phyloP scores from a whole-genome alignment of 2,797 vertebrate genomes.

The Macroramphosus scolopax region DNA sequence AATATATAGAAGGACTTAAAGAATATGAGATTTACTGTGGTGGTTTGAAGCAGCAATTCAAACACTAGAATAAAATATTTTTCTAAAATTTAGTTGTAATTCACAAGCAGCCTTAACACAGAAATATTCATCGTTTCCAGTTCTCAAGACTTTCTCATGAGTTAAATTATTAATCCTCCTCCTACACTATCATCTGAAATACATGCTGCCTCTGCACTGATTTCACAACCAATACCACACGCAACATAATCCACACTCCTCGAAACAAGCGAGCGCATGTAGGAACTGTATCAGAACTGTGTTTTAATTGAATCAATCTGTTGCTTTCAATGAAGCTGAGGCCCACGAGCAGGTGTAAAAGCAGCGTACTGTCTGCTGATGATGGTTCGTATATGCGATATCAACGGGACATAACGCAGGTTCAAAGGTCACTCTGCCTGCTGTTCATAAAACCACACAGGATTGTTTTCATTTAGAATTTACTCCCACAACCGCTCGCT shows the following conservation, averaged over 20 bases:
- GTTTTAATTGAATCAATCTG: slow-evolving; percentile 11
- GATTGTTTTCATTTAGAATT: slow-evolving; percentile 65
- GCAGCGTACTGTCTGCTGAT: slow-evolving; percentile 36
- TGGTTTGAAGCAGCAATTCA: slow-evolving; percentile 5
- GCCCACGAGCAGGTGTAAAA: slow-evolving; percentile 55
- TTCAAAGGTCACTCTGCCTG: slow-evolving; percentile 67
- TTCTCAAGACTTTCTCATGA: slow-evolving; percentile 53
- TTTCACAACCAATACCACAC: slow-evolving; percentile 59
- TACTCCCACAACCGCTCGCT: no score
- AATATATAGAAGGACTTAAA: slow-evolving; percentile 5
- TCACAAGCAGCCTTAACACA: slow-evolving; percentile 27
- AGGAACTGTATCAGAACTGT: slow-evolving; percentile 27
- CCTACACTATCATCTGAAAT: slow-evolving; percentile 65
- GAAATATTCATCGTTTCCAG: slow-evolving; percentile 38
- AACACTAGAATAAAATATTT: slow-evolving; percentile 16
- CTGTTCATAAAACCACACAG: slow-evolving; percentile 65
- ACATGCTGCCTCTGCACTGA: slow-evolving; percentile 64
- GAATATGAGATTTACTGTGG: neutral
- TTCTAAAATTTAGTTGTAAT: slow-evolving; percentile 15
- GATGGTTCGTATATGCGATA: slow-evolving; percentile 52
- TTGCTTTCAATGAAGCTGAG: slow-evolving; percentile 3
- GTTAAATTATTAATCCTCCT: slow-evolving; percentile 69
- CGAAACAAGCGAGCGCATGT: slow-evolving; percentile 36
- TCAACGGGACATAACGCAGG: slow-evolving; percentile 64
- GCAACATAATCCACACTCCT: slow-evolving; percentile 51